These are phyloP conservation scores for Sternarchorhynchus goeldii DNA, from an alignment of 2,797 vertebrate species.

Conservation along the genomic window DNA sequence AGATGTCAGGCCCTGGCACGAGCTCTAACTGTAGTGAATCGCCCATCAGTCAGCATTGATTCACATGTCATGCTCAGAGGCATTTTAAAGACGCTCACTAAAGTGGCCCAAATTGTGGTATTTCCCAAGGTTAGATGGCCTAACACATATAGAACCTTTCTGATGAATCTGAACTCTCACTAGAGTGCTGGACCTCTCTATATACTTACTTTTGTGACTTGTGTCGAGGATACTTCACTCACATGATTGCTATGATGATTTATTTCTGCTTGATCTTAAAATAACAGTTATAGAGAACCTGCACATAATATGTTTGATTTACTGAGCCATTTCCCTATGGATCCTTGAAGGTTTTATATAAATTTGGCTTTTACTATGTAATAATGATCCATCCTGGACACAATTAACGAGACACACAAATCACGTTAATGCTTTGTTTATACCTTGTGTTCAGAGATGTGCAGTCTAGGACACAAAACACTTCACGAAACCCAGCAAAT, in stretches of 20 bases:
- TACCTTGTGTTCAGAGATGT: neutral
- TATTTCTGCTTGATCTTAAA: slow-evolving; percentile 19
- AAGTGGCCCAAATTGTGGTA: neutral
- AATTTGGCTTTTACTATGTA: neutral
- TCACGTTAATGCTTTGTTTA: no score
- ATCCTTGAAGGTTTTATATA: neutral
- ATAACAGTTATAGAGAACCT: neutral
- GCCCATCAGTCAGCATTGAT: neutral
- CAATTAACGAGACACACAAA: neutral
- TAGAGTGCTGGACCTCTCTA: slow-evolving; percentile 12
- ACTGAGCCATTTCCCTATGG: neutral
- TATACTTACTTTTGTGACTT: slow-evolving; percentile 16
- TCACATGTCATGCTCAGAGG: neutral
- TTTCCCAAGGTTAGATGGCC: neutral
- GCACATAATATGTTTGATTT: neutral
- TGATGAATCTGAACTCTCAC: slow-evolving; percentile 26
- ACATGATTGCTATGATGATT: neutral
- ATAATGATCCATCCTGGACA: no score
- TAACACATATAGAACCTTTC: slow-evolving; percentile 13
- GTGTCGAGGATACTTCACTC: neutral
- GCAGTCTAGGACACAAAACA: neutral
- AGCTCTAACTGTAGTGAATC: neutral
- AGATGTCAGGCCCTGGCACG: slow-evolving; percentile 23
- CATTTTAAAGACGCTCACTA: neutral
- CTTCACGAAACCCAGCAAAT: neutral